phyloP scores from a whole-genome alignment of 1,140 invertebrate genomes.

The Paraescarpia echinospica region DNA sequence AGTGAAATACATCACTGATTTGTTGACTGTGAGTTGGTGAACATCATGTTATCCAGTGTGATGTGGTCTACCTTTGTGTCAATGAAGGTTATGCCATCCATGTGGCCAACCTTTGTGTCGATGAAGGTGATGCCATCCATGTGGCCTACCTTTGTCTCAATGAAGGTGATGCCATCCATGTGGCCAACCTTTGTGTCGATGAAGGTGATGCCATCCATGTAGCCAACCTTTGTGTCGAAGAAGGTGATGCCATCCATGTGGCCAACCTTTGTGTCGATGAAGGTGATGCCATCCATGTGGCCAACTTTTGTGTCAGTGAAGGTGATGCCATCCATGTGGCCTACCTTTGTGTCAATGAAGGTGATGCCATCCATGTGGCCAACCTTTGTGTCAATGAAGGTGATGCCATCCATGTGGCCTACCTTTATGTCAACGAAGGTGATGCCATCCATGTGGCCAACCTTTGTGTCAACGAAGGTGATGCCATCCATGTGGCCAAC shows the following conservation, averaged over 20 bases:
- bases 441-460: conserved; percentile 82
- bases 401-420: conserved; percentile 83
- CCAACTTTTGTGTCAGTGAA: conserved; percentile 79
- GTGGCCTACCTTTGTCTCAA: conserved; percentile 79
- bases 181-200: conserved; percentile 81
- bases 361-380: conserved; percentile 86
- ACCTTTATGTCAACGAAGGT: conserved; percentile 78
- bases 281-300: conserved; percentile 83
- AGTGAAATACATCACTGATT: not conserved
- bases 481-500: conserved; percentile 84
- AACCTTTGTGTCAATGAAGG: conserved; percentile 76
- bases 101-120: conserved; percentile 78
- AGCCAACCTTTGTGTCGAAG: conserved; percentile 78
- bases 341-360: conserved; percentile 76
- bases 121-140: conserved; percentile 83
- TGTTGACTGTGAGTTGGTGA: not conserved
- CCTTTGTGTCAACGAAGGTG: conserved; percentile 77
- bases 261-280: conserved; percentile 77
- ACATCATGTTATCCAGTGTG: not conserved
- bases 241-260: conserved; percentile 84
- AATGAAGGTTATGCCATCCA: conserved; percentile 82
- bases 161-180: conserved; percentile 80
- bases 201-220: conserved; percentile 82
- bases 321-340: conserved; percentile 83
- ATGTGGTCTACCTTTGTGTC: conserved; percentile 68